Percentiles rank a stretch among this genome's conserved stretches.
These are phyloP conservation scores for Papilio machaon DNA, from an alignment of 1,140 invertebrate genomes.

Conservation along the genomic window DNA sequence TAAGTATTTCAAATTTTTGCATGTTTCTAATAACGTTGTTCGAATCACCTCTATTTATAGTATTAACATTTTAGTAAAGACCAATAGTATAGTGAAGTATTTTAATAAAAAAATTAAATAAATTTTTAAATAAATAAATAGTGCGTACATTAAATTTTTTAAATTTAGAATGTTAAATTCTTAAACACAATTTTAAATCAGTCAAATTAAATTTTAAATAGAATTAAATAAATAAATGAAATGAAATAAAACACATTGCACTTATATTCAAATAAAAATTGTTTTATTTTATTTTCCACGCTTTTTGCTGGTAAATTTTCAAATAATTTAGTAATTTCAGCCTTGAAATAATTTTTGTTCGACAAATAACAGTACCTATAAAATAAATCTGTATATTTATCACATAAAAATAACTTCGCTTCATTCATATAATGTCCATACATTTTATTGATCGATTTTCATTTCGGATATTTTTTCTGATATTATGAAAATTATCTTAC, in stretches of 20 bases:
- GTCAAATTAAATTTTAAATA: slow-evolving; percentile 12
- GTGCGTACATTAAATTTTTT: slow-evolving; percentile 62
- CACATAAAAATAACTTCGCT: not conserved
- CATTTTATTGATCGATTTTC: not conserved
- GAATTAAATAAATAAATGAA: slow-evolving; percentile 23
- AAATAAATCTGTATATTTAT: not conserved
- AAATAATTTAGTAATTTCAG: not conserved
- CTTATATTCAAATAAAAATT: not conserved
- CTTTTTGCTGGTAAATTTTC: not conserved
- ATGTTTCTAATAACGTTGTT: slow-evolving; percentile 59
- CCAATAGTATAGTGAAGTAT: slow-evolving; percentile 74
- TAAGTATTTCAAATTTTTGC: slow-evolving; percentile 61
- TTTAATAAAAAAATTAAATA: slow-evolving; percentile 63
- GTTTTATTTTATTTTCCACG: not conserved
- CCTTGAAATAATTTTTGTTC: not conserved
- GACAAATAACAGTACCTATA: not conserved
- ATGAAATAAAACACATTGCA: slow-evolving; percentile 7
- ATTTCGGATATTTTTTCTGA: not conserved
- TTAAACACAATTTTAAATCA: slow-evolving; percentile 44
- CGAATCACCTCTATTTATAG: slow-evolving; percentile 32
- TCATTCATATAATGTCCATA: not conserved
- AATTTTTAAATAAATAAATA: slow-evolving; percentile 64
- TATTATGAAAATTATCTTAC: not conserved
- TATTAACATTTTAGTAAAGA: slow-evolving; percentile 71
- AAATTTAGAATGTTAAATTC: slow-evolving; percentile 57